Evolutionary conservation across 2,113 vertebrate species (phyloP).

Genomic region (Anarrhichthys ocellatus): DNA sequence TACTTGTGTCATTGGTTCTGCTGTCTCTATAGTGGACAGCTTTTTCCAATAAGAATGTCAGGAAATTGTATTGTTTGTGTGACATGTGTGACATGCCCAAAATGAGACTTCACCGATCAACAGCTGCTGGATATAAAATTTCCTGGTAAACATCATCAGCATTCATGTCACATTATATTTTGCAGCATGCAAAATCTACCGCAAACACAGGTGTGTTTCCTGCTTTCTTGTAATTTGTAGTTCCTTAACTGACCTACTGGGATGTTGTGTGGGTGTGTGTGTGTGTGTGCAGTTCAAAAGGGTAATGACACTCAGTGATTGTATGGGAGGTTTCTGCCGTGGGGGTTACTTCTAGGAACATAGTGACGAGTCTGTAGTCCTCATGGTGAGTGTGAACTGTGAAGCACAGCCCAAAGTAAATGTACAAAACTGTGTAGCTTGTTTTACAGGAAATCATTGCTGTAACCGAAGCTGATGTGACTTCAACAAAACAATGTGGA

Average conservation of each 20-base stretch:
- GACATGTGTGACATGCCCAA: neutral
- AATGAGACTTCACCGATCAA: slow-evolving; percentile 2
- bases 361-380: neutral
- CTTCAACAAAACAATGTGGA: neutral
- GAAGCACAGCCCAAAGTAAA: neutral
- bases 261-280: neutral
- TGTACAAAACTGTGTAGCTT: neutral
- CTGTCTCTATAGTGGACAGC: neutral
- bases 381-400: neutral
- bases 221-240: neutral
- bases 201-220: neutral
- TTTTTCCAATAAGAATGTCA: neutral
- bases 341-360: slow-evolving; percentile 13
- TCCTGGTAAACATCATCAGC: neutral
- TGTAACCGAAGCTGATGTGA: neutral
- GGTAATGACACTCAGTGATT: slow-evolving; percentile 30
- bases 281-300: neutral
- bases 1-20: neutral
- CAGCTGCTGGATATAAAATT: slow-evolving; percentile 7
- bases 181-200: neutral
- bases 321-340: slow-evolving; percentile 10
- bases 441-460: slow-evolving; percentile 30
- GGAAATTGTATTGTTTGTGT: slow-evolving; percentile 24
- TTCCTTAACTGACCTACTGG: slow-evolving; percentile 3
- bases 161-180: slow-evolving; percentile 13